Conservation (phyloP, 2,113 vertebrate species). For the Lanius collurio region DNA sequence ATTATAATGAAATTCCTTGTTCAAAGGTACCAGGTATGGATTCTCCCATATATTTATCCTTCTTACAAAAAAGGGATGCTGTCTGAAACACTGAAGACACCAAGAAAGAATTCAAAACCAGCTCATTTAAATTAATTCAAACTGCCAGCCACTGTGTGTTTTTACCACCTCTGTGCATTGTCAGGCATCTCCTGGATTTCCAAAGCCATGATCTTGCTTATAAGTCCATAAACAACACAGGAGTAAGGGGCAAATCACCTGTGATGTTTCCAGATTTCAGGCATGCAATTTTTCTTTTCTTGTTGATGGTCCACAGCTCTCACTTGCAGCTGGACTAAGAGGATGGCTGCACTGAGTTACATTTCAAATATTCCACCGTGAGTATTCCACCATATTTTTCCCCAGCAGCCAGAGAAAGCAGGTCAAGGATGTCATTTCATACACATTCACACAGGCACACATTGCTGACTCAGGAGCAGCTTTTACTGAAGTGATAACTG, state of each 20-base stretch:
- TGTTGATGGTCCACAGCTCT: neutral
- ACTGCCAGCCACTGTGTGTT: neutral
- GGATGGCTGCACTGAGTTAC: neutral
- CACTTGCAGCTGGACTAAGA: neutral
- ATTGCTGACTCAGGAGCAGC: neutral
- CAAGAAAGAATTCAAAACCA: neutral
- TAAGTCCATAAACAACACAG: neutral
- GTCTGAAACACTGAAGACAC: neutral
- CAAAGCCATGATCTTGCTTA: neutral
- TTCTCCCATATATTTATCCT: neutral
- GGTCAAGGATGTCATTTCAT: neutral
- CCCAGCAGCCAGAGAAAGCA: neutral
- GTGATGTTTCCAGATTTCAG: neutral
- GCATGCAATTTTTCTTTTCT: neutral
- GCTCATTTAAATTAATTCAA: neutral
- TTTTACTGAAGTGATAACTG: neutral
- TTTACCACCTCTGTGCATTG: neutral
- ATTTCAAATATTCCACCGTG: neutral
- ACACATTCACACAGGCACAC: rapidly evolving
- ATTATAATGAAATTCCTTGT: neutral
- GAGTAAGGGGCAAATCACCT: neutral
- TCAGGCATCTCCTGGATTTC: neutral
- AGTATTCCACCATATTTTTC: neutral
- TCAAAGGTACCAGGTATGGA: neutral
- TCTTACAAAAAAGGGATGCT: neutral